These are phyloP conservation scores for Babylonia areolata DNA, from an alignment of 1,140 invertebrate genomes.

Conservation along the genomic window DNA sequence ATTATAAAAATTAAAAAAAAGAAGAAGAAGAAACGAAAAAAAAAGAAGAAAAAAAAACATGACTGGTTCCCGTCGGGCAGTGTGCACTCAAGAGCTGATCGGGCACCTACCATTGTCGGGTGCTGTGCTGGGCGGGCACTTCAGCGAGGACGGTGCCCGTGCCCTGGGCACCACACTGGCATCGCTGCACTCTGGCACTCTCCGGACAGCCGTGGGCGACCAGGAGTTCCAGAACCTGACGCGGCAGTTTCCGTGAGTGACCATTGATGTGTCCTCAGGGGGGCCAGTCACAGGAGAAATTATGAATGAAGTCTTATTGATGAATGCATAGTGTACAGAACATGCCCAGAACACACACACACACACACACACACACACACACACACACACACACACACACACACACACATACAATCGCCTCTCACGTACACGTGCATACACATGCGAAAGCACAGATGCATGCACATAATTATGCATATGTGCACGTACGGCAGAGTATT, in stretches of 20 bases:
- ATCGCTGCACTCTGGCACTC: conserved; percentile 5
- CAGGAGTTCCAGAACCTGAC: background rate
- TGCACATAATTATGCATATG: too few species aligned
- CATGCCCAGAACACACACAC: background rate
- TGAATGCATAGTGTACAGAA: background rate
- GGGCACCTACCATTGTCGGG: background rate
- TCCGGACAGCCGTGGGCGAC: background rate
- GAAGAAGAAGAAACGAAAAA: too few species aligned
- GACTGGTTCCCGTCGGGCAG: too few species aligned
- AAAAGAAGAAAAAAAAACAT: too few species aligned
- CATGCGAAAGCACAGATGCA: background rate
- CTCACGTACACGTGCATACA: too few species aligned
- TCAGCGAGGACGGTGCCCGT: background rate
- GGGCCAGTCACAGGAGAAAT: too few species aligned
- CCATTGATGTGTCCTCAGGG: too few species aligned
- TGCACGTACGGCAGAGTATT: too few species aligned
- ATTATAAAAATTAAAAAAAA: too few species aligned
- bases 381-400: background rate
- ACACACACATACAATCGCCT: background rate
- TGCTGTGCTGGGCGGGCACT: background rate
- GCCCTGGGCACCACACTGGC: conserved; percentile 11
- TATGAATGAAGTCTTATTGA: background rate
- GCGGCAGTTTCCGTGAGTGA: conserved; percentile 23
- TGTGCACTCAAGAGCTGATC: conserved; percentile 23
- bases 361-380: background rate